Base-by-base conservation (phyloP, 2,113 vertebrate genomes). In the Dromaius novaehollandiae region DNA sequence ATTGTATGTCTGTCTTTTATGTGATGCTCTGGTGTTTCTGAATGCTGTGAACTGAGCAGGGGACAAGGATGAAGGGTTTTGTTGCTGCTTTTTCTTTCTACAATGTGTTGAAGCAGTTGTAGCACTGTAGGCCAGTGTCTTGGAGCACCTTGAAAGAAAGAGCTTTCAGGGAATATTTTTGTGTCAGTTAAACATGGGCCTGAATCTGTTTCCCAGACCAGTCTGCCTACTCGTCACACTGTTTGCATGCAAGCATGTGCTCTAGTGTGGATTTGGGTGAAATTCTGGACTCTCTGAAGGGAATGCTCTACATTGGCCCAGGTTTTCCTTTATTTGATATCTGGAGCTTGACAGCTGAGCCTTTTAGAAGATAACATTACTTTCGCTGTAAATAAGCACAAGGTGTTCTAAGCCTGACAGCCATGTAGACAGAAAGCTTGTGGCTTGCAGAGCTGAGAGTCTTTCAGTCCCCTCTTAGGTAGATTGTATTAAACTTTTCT, bases 1-100 rank as follows among this genome's bases (percentile, higher is more conserved):
- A 98, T 99, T 96, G 99, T 99, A 96, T 96, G 99, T 98, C 32
- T 92, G 13, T 0, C 30, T 85, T 86, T 77, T 75, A 44, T 63
- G 18, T 82, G n/a, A 28, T 82, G 11, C 5, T 61, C 6, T 86
- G 9, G 15, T 84, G 20, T 48, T 73, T 83, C 76, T 46, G 13
- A 70, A n/a, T 80, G 22, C 61, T 77, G 26, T 63, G 50, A 77
- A 18, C 42, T 79, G 70, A 79, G 86, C 42, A n/a, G 9, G 46
- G 44, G 6, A 8, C 16, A 79, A 28, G 14, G 11, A 7, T 75
- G 20, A 87, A 75, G 61, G 46, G 6, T 38, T 79, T 34, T 89
- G 4, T 51, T 78, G 16, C 78, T 81, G n/a, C 30, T 76, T 90
- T 91, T 92, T 46, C 40, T 85, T 87, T 77, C 53, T 92, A 5